Evolutionary conservation across 2,888 invertebrate species (phyloP).

Genomic region (Lasioglossum villosulum): DNA sequence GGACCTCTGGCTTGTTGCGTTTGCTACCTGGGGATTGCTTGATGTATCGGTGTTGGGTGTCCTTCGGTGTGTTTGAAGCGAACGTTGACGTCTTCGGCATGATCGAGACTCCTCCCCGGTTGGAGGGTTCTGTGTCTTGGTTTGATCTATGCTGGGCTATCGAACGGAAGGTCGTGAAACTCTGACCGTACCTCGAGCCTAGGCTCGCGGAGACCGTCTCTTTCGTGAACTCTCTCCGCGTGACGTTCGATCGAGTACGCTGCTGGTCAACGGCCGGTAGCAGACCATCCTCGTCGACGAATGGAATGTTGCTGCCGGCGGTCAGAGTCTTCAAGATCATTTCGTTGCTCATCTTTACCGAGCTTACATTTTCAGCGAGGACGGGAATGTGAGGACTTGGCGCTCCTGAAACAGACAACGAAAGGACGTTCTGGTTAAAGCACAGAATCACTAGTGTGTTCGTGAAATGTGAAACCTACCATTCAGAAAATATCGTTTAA

Average conservation of each 20-base stretch:
- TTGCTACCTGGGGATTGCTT: slow-evolving; percentile 47
- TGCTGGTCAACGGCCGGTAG: slow-evolving; percentile 36
- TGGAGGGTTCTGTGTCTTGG: slow-evolving; percentile 5
- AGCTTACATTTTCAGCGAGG: slow-evolving; percentile 27
- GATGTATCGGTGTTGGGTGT: slow-evolving; percentile 41
- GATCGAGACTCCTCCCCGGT: neutral
- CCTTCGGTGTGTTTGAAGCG: slow-evolving; percentile 40
- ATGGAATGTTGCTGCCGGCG: slow-evolving; percentile 70
- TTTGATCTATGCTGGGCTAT: slow-evolving; percentile 17
- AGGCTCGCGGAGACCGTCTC: slow-evolving; percentile 15
- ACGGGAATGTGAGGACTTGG: too few relatives aligned
- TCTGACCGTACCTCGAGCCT: slow-evolving; percentile 43
- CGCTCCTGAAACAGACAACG: slow-evolving; percentile 21
- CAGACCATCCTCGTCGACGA: slow-evolving; percentile 72
- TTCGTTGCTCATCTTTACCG: slow-evolving; percentile 70
- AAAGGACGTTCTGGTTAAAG: neutral
- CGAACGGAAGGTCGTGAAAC: slow-evolving; percentile 54
- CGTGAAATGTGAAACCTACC: neutral
- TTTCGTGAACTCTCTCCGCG: slow-evolving; percentile 46
- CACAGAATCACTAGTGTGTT: neutral
- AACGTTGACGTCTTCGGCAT: slow-evolving; percentile 34
- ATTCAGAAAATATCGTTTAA: neutral
- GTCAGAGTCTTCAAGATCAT: slow-evolving; percentile 62
- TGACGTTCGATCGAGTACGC: slow-evolving; percentile 47
- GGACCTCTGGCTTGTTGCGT: slow-evolving; percentile 30